These are phyloP conservation scores for Trisateles emortualis DNA, from an alignment of 2,888 invertebrate species.

Conservation along the genomic window DNA sequence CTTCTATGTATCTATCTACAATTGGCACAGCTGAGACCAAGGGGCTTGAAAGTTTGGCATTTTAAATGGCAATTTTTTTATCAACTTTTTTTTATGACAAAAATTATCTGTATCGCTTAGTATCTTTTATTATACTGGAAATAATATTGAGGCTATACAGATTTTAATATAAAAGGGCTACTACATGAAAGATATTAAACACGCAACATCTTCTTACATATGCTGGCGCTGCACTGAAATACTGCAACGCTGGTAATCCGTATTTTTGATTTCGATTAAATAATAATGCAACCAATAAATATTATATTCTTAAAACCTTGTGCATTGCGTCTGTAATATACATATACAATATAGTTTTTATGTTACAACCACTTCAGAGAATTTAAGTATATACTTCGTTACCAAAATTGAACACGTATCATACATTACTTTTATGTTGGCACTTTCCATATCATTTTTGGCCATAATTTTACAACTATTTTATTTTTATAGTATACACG, in stretches of 20 bases:
- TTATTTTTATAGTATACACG: background rate
- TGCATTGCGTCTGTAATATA: no score
- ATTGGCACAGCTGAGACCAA: constrained; percentile 49
- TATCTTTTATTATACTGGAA: background rate
- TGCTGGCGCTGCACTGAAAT: no score
- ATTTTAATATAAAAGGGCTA: no score
- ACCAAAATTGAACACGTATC: background rate
- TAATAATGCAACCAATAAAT: no score
- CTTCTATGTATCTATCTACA: constrained; percentile 40
- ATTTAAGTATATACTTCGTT: background rate
- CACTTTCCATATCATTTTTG: background rate
- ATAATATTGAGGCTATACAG: no score
- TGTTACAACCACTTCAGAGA: background rate
- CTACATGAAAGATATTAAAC: no score
- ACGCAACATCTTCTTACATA: no score
- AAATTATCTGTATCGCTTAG: constrained; percentile 1
- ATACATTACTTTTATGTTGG: background rate
- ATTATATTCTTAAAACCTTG: no score
- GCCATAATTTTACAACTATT: background rate
- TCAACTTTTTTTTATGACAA: background rate
- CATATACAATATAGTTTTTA: background rate
- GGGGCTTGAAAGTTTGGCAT: constrained; percentile 12
- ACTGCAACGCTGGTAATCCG: no score
- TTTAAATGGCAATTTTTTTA: constrained; percentile 11
- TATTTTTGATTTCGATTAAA: no score